Conservation (phyloP, 2,797 vertebrate genomes). For the Orientallactaga sibirica region DNA sequence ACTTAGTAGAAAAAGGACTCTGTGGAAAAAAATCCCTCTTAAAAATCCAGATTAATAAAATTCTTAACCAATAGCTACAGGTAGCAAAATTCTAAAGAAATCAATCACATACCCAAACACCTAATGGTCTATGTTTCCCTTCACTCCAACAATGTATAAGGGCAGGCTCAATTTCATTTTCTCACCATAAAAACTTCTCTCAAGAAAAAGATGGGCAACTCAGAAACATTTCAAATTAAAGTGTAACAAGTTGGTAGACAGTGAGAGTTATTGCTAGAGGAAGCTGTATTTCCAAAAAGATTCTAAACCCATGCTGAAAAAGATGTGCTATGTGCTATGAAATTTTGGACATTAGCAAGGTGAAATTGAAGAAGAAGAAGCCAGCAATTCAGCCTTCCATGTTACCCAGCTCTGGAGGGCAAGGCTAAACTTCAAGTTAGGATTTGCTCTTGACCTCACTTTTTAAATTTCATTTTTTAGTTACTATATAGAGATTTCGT, state of each 20-base stretch:
- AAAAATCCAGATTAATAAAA: constrained; percentile 35
- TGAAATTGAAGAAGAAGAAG: background rate
- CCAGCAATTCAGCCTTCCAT: background rate
- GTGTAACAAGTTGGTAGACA: background rate
- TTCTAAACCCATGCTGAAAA: constrained; percentile 12
- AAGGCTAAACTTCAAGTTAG: background rate
- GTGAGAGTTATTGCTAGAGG: background rate
- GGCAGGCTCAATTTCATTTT: background rate
- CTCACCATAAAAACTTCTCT: background rate
- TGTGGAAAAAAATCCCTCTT: background rate
- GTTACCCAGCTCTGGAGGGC: background rate
- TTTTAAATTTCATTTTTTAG: too few species aligned
- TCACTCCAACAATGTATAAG: constrained; percentile 1
- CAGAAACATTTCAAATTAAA: constrained; percentile 26
- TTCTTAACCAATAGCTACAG: background rate
- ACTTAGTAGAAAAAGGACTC: background rate
- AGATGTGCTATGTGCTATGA: background rate
- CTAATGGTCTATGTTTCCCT: background rate
- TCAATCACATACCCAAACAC: background rate
- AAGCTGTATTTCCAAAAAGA: constrained; percentile 10
- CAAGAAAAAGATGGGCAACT: constrained; percentile 29
- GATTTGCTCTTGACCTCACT: background rate
- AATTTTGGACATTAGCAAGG: background rate
- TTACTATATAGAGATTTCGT: too few species aligned
- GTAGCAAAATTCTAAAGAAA: constrained; percentile 36